Evolutionary conservation across 37 sponge, comb jelly and placozoan species (phyloP).

Genomic region (Ephydatia muelleri): DNA sequence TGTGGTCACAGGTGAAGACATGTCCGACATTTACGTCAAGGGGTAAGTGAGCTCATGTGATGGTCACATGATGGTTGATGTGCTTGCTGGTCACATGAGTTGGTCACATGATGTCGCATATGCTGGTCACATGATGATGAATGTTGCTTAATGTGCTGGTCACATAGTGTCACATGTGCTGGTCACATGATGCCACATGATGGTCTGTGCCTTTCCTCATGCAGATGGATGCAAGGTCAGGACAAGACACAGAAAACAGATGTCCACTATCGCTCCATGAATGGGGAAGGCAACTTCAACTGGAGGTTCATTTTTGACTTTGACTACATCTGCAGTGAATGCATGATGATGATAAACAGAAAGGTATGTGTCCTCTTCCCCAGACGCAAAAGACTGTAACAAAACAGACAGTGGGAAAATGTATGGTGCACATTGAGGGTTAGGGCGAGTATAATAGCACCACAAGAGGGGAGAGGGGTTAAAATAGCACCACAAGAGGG

Average conservation of each 20-base stretch:
- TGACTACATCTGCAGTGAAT: slow-evolving; percentile 74
- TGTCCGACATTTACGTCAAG: slow-evolving; percentile 98
- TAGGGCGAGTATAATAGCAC: too few relatives aligned
- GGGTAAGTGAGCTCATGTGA: slow-evolving; percentile 57
- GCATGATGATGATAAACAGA: slow-evolving; percentile 69
- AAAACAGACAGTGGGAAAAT: too few relatives aligned
- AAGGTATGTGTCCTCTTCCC: slow-evolving; percentile 24
- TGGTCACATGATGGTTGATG: too few relatives aligned
- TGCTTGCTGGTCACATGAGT: not conserved
- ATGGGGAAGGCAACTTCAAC: slow-evolving; percentile 94
- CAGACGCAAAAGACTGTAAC: too few relatives aligned
- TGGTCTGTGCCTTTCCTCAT: not conserved
- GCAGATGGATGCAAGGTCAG: slow-evolving; percentile 63
- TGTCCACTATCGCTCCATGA: slow-evolving; percentile 86
- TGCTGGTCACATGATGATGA: too few relatives aligned
- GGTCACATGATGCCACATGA: too few relatives aligned
- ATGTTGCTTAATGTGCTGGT: too few relatives aligned
- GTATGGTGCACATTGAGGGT: too few relatives aligned
- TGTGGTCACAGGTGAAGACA: slow-evolving; percentile 86
- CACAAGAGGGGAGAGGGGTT: too few relatives aligned
- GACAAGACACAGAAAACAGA: slow-evolving; percentile 85
- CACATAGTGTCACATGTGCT: too few relatives aligned
- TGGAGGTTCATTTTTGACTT: slow-evolving; percentile 85
- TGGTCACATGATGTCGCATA: too few relatives aligned
- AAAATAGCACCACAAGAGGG: too few relatives aligned